Conservation (phyloP, 2,113 vertebrate genomes). For the Amblyornis subalaris region DNA sequence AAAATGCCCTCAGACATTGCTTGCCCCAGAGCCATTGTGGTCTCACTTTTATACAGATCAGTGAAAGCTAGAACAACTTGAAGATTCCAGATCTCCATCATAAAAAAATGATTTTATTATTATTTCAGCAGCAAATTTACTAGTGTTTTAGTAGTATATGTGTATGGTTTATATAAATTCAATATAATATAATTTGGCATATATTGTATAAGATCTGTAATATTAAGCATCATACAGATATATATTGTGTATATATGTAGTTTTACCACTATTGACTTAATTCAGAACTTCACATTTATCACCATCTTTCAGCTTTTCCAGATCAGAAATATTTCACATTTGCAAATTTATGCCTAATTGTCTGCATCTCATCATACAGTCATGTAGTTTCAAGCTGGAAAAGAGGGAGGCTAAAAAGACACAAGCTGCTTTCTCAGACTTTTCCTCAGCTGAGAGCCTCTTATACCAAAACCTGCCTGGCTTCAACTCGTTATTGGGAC, state of each 20-base stretch:
- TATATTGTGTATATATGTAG: fast-evolving
- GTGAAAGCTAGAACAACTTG: neutral
- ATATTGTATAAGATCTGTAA: neutral
- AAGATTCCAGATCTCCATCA: neutral
- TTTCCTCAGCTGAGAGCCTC: neutral
- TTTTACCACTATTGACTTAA: neutral
- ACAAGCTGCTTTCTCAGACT: neutral
- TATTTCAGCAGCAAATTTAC: neutral
- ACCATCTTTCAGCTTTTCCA: neutral
- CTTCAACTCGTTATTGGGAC: neutral
- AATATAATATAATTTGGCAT: neutral
- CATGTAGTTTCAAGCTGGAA: neutral
- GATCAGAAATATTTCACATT: neutral
- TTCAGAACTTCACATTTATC: neutral
- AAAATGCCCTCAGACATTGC: neutral
- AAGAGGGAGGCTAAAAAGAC: neutral
- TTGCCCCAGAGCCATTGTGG: neutral
- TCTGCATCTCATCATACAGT: neutral
- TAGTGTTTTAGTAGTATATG: neutral
- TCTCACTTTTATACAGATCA: neutral
- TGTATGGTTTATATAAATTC: neutral
- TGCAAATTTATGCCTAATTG: neutral
- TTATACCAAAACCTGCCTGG: neutral
- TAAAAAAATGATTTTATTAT: neutral
- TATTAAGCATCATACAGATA: neutral